Evolutionary conservation across 2,797 vertebrate species (phyloP).

Genomic region (Poeciliopsis turneri): DNA sequence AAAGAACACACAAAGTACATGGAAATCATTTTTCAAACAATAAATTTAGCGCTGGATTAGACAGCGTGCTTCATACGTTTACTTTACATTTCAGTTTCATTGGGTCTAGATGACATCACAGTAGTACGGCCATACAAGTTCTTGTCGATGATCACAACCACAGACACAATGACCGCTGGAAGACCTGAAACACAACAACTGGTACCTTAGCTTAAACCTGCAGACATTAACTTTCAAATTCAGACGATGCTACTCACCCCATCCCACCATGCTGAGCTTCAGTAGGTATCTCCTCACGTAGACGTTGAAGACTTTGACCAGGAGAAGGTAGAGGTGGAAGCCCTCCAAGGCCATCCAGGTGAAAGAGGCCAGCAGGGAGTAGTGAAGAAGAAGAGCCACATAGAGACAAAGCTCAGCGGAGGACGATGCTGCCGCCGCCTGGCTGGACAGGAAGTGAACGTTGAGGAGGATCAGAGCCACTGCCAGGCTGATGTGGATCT

Average conservation of each 20-base stretch:
- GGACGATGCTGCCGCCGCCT: not conserved
- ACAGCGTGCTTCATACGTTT: not conserved
- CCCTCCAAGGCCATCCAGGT: conserved; percentile 85
- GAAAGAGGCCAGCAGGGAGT: conserved; percentile 76
- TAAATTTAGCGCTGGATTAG: not conserved
- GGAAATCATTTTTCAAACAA: not conserved
- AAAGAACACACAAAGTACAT: not conserved
- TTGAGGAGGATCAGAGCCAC: conserved; percentile 64
- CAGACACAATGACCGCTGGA: conserved; percentile 70
- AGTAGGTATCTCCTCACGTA: conserved; percentile 82
- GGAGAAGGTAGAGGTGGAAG: conserved; percentile 85
- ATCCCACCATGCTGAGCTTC: conserved; percentile 82
- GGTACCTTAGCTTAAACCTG: not conserved
- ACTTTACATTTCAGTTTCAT: conserved; percentile 44
- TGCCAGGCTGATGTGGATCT: conserved; percentile 58
- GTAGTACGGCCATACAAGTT: conserved; percentile 28
- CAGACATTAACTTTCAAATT: not conserved
- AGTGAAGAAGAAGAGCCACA: conserved; percentile 74
- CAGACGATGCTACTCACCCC: conserved; percentile 81
- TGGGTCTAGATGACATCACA: conserved; percentile 20
- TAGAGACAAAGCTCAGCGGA: not conserved
- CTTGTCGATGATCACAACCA: conserved; percentile 53
- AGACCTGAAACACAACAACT: conserved; percentile 66
- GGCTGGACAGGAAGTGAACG: conserved; percentile 50
- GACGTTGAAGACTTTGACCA: conserved; percentile 84